Evolutionary conservation across 2,797 vertebrate species (phyloP).

Genomic region (Channa striata): DNA sequence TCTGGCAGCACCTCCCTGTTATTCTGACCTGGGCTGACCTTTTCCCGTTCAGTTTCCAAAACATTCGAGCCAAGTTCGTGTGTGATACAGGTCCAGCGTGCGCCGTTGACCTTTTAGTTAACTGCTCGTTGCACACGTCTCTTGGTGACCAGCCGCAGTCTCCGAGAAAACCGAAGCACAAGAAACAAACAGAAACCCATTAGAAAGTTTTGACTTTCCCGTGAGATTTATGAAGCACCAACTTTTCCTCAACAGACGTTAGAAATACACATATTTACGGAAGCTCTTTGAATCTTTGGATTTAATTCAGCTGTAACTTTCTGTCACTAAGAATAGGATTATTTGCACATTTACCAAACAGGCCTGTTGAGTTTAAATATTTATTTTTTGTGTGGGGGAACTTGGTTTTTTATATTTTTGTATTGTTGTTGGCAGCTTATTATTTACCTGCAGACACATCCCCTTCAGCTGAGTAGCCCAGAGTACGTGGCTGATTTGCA

Average conservation of each 20-base stretch:
- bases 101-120: slow-evolving; percentile 22
- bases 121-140: slow-evolving; percentile 12
- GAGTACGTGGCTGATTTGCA: slow-evolving; percentile 15
- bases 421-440: slow-evolving; percentile 30
- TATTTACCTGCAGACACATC: slow-evolving; percentile 28
- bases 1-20: slow-evolving; percentile 14
- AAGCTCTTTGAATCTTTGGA: slow-evolving; percentile 32
- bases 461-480: background rate
- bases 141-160: slow-evolving; percentile 14
- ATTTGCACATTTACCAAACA: slow-evolving; percentile 39
- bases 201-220: slow-evolving; percentile 27
- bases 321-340: slow-evolving; percentile 48
- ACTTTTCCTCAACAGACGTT: too few species aligned
- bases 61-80: background rate
- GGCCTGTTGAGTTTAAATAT: slow-evolving; percentile 47
- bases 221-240: slow-evolving; percentile 32
- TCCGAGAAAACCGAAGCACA: slow-evolving; percentile 17
- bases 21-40: slow-evolving; percentile 29
- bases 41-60: slow-evolving; percentile 10
- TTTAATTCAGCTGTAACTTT: slow-evolving; percentile 22
- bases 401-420: slow-evolving; percentile 7
- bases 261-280: slow-evolving; percentile 28
- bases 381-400: slow-evolving; percentile 1
- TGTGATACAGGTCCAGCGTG: slow-evolving; percentile 2
- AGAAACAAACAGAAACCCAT: slow-evolving; percentile 26